Evolutionary conservation across 2,888 invertebrate species (phyloP).

Genomic region (Drosophila ezoana): DNA sequence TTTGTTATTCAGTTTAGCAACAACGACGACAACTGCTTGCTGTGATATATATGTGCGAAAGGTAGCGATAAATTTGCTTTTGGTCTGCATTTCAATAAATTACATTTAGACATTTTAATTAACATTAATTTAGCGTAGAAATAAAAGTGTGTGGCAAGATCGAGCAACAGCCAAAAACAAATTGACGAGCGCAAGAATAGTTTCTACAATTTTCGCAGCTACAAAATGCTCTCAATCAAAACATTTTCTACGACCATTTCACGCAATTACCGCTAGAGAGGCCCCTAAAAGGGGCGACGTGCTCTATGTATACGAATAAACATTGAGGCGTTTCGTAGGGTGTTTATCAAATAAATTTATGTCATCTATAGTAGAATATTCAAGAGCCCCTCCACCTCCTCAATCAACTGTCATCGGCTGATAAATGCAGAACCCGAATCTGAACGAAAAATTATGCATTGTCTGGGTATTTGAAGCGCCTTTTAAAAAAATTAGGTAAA

Average conservation of each 20-base stretch:
- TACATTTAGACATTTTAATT: constrained; percentile 70
- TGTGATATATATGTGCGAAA: not conserved
- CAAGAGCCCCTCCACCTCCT: constrained; percentile 9
- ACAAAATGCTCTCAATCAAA: constrained; percentile 45
- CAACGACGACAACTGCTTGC: constrained; percentile 26
- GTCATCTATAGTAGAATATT: constrained; percentile 17
- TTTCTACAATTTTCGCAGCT: constrained; percentile 43
- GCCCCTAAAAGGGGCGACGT: constrained; percentile 8
- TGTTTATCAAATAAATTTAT: constrained; percentile 64
- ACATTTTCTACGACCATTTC: constrained; percentile 24
- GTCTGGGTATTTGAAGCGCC: constrained; percentile 17
- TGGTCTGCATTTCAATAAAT: constrained; percentile 48
- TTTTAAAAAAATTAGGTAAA: constrained; percentile 18
- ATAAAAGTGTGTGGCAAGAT: constrained; percentile 33
- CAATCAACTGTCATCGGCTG: constrained; percentile 32
- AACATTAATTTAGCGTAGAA: constrained; percentile 73
- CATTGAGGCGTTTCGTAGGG: constrained; percentile 50
- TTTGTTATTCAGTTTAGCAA: constrained; percentile 34
- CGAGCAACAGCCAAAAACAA: constrained; percentile 21
- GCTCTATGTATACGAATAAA: constrained; percentile 53
- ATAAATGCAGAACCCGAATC: constrained; percentile 33
- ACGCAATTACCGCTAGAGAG: constrained; percentile 28
- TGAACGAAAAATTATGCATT: constrained; percentile 21
- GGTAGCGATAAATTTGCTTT: constrained; percentile 26
- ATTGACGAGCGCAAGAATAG: constrained; percentile 46